Evolutionary conservation across 2,888 invertebrate genomes (phyloP).

Genomic region (Trichopria drosophilae): DNA sequence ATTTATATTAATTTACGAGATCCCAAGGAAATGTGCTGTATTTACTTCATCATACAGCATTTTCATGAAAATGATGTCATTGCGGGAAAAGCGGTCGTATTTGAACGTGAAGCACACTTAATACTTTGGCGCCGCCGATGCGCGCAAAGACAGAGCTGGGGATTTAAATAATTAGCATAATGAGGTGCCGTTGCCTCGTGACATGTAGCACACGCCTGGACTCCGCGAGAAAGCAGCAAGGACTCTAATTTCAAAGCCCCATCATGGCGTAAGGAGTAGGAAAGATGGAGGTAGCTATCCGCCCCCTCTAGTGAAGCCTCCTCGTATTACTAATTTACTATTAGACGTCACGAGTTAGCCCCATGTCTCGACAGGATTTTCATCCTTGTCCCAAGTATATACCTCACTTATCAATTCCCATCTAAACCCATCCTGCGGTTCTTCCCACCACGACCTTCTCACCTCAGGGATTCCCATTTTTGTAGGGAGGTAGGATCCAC

Average conservation of each 20-base stretch:
- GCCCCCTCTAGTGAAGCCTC: slow-evolving; percentile 46
- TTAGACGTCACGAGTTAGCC: slow-evolving; percentile 48
- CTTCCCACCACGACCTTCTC: slow-evolving; percentile 18
- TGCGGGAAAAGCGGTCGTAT: slow-evolving; percentile 1
- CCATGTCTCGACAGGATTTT: slow-evolving; percentile 46
- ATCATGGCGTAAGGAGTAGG: slow-evolving; percentile 30
- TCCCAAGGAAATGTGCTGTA: no score
- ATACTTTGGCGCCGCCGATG: no score
- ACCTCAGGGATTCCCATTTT: slow-evolving; percentile 28
- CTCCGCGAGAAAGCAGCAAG: slow-evolving; percentile 12
- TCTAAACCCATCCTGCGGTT: slow-evolving; percentile 22
- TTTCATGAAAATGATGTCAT: no score
- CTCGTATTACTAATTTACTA: slow-evolving; percentile 58
- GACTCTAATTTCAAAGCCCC: slow-evolving; percentile 51
- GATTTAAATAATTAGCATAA: slow-evolving; percentile 56
- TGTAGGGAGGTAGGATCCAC: no score
- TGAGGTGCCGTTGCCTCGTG: slow-evolving; percentile 45
- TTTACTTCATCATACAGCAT: background rate
- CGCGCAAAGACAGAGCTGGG: slow-evolving; percentile 29
- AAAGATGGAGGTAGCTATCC: slow-evolving; percentile 44
- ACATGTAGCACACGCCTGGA: slow-evolving; percentile 29
- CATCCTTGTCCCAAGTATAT: slow-evolving; percentile 33
- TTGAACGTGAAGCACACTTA: no score
- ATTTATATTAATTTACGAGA: no score
- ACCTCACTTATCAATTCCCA: slow-evolving; percentile 35